phyloP scores from a whole-genome alignment of 2,797 vertebrate genomes.

The Uromys caudimaculatus region DNA sequence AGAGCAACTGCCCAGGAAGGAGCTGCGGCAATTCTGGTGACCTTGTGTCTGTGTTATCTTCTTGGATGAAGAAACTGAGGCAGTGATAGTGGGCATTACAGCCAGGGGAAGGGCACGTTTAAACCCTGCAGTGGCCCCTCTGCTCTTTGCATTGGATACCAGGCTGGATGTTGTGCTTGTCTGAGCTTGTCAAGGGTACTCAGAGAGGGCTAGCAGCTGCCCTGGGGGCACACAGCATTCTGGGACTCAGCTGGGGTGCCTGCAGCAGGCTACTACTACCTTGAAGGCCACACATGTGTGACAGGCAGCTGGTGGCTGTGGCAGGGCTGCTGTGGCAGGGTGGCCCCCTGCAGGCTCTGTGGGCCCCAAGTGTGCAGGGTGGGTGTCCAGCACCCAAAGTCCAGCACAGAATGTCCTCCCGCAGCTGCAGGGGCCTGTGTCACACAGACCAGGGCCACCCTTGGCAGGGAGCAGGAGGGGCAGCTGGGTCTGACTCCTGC shows the following conservation, averaged over 20 bases:
- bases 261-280: slow-evolving; percentile 23
- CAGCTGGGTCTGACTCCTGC: background rate
- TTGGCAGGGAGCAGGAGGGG: background rate
- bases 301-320: background rate
- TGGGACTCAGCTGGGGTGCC: no score
- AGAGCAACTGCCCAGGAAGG: background rate
- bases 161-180: background rate
- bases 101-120: no score
- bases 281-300: background rate
- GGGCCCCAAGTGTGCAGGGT: background rate
- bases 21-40: background rate
- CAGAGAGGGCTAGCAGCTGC: background rate
- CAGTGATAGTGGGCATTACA: accelerated
- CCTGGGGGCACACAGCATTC: background rate
- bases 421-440: background rate
- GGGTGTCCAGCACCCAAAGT: background rate
- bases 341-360: accelerated
- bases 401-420: background rate
- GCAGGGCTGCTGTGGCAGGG: background rate
- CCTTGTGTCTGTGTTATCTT: background rate
- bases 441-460: accelerated
- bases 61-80: background rate
- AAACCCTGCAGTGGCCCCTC: accelerated
- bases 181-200: background rate
- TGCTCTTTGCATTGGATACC: accelerated